These are phyloP conservation scores for Brachypteracias leptosomus DNA, from an alignment of 2,113 vertebrate genomes.

Conservation along the genomic window DNA sequence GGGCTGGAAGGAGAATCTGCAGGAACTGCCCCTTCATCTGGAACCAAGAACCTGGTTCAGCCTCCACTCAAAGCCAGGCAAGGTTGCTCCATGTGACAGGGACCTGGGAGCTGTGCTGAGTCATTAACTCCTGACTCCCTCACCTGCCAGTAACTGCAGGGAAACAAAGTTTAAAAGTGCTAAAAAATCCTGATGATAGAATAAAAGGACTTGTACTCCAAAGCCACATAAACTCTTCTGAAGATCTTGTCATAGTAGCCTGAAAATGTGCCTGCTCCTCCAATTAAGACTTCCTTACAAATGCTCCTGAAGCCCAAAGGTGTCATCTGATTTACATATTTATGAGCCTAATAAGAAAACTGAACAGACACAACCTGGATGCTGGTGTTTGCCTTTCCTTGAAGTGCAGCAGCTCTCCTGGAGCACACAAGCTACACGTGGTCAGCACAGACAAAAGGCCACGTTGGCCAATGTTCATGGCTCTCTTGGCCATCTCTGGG, in stretches of 20 bases:
- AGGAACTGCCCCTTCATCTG: too few species aligned
- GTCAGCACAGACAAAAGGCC: fast-evolving
- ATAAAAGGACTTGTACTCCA: background rate
- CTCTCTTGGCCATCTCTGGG: background rate
- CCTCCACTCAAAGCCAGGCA: too few species aligned
- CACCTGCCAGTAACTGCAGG: background rate
- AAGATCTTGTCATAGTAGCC: background rate
- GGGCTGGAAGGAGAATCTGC: too few species aligned
- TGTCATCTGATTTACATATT: background rate
- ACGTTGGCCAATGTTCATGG: fast-evolving
- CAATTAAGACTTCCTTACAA: background rate
- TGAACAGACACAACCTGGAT: background rate
- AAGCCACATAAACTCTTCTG: background rate
- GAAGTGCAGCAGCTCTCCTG: background rate
- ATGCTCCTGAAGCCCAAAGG: background rate
- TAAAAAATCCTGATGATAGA: background rate
- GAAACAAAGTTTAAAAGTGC: background rate
- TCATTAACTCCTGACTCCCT: too few species aligned
- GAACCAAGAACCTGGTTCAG: too few species aligned
- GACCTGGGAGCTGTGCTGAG: too few species aligned
- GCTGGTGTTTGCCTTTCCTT: background rate
- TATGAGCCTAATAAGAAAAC: background rate
- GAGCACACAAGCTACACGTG: background rate
- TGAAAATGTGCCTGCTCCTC: background rate
- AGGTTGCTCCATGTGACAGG: too few species aligned